Evolutionary conservation across 2,888 invertebrate species (phyloP).

Genomic region (Cistogaster globosa): DNA sequence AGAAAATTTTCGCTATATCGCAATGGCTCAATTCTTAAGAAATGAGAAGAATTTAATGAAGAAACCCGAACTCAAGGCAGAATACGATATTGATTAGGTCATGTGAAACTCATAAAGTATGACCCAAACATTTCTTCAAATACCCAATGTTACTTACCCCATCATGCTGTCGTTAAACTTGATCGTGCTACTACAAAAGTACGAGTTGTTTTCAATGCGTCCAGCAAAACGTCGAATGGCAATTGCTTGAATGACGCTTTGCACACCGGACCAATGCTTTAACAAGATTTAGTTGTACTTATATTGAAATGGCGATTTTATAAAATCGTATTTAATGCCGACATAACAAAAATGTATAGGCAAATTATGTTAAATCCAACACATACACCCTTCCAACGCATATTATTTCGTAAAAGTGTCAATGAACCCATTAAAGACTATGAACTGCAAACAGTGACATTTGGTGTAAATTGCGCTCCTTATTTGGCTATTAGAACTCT

Average conservation of each 20-base stretch:
- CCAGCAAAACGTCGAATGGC: not conserved
- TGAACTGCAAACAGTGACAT: constrained; percentile 13
- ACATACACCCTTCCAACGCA: constrained; percentile 25
- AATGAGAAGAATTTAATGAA: constrained; percentile 24
- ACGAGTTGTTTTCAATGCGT: not conserved
- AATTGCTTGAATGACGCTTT: not conserved
- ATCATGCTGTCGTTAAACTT: constrained; percentile 5
- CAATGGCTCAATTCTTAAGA: constrained; percentile 15
- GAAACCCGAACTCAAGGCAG: constrained; percentile 9
- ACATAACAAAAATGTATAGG: constrained; percentile 50
- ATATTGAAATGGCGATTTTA: constrained; percentile 31
- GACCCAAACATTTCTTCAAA: not conserved
- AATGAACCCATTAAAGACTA: constrained; percentile 10
- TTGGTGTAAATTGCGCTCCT: constrained; percentile 22
- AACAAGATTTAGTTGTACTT: not conserved
- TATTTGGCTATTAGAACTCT: constrained; percentile 12
- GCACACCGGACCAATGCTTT: not conserved
- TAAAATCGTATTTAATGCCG: constrained; percentile 28
- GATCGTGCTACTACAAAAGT: not conserved
- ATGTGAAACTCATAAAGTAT: not conserved
- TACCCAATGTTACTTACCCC: not conserved
- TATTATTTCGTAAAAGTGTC: constrained; percentile 6
- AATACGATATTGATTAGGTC: constrained; percentile 14
- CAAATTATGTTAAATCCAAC: constrained; percentile 24
- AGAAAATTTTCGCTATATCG: constrained; percentile 21